Conservation (phyloP, 1,140 invertebrate species). For the Drosophila pseudoananassae region DNA sequence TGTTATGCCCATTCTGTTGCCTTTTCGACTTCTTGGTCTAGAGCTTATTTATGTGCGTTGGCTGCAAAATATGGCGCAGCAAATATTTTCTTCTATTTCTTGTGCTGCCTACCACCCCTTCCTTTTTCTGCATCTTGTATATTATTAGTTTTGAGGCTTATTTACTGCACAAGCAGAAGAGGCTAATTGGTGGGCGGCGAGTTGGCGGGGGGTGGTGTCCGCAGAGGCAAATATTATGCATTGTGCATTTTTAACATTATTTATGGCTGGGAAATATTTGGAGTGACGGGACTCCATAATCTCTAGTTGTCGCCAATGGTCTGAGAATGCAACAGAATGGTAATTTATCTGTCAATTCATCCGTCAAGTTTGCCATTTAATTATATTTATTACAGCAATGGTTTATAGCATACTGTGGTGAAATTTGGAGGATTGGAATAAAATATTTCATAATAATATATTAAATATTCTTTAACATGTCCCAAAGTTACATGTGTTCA, state of each 20-base stretch:
- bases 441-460: no score
- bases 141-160: constrained; percentile 36
- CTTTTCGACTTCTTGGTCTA: constrained; percentile 71
- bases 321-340: background rate
- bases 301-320: constrained; percentile 5
- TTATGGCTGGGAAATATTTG: constrained; percentile 33
- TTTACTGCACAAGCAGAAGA: constrained; percentile 49
- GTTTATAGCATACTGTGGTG: background rate
- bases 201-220: background rate
- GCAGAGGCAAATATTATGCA: constrained; percentile 24
- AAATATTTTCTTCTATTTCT: constrained; percentile 48
- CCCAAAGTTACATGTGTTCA: no score
- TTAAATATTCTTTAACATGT: no score
- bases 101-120: no score
- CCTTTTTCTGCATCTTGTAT: constrained; percentile 13
- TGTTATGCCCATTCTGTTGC: constrained; percentile 58
- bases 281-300: constrained; percentile 11
- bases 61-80: constrained; percentile 75
- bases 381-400: background rate
- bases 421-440: background rate
- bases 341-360: constrained; percentile 8
- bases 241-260: constrained; percentile 46
- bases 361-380: constrained; percentile 2
- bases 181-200: constrained; percentile 53
- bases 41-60: constrained; percentile 80